phyloP scores from a whole-genome alignment of 2,888 invertebrate genomes.

The Protula sp. region DNA sequence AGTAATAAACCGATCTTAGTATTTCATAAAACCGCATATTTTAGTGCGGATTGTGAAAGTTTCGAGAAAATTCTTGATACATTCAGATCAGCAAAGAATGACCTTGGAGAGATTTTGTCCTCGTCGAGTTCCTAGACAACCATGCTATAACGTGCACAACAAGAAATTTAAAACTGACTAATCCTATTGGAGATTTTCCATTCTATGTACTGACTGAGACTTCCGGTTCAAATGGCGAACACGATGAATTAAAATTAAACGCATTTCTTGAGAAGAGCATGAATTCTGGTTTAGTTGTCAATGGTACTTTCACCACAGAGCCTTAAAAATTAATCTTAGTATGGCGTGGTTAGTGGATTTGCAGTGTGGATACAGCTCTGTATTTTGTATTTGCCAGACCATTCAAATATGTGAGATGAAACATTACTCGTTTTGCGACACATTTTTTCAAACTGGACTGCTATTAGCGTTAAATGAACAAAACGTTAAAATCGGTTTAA shows the following conservation, averaged over 20 bases:
- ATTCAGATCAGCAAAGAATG: constrained; percentile 68
- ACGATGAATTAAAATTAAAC: constrained; percentile 83
- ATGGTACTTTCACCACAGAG: constrained; percentile 84
- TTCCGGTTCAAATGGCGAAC: constrained; percentile 70
- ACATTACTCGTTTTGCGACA: too few relatives aligned
- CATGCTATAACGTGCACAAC: constrained; percentile 66
- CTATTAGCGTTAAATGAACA: too few relatives aligned
- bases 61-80: constrained; percentile 76
- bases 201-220: constrained; percentile 54
- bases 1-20: too few relatives aligned
- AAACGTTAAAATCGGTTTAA: too few relatives aligned
- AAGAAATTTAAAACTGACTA: constrained; percentile 61
- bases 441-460: too few relatives aligned
- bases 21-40: background rate
- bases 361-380: too few relatives aligned
- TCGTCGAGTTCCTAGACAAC: constrained; percentile 90
- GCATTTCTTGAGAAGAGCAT: constrained; percentile 71
- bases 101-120: constrained; percentile 83
- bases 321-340: constrained; percentile 68
- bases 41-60: constrained; percentile 66
- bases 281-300: constrained; percentile 66
- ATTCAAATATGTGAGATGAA: too few relatives aligned
- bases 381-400: too few relatives aligned
- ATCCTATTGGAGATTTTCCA: too few relatives aligned
- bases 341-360: too few relatives aligned